phyloP scores from a whole-genome alignment of 2,888 invertebrate genomes.

The Nomada flava region DNA sequence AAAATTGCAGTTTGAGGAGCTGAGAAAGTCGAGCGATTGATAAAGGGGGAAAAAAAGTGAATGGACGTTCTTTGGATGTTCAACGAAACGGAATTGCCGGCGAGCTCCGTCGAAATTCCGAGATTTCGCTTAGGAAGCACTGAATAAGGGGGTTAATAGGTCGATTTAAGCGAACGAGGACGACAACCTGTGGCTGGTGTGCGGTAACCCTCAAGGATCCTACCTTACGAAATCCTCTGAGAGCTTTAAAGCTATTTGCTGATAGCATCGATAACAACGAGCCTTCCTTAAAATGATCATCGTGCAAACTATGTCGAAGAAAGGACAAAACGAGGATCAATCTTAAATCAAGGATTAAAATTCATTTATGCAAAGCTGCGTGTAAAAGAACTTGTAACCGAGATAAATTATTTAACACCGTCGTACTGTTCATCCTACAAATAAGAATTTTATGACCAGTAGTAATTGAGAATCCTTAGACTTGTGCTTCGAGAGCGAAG shows the following conservation, averaged over 20 bases:
- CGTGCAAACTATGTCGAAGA: constrained; percentile 6
- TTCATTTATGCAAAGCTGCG: background rate
- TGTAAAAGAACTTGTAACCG: no score
- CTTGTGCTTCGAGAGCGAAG: background rate
- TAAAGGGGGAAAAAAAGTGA: constrained; percentile 21
- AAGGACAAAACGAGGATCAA: background rate
- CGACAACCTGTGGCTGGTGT: constrained; percentile 75
- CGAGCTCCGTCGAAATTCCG: constrained; percentile 53
- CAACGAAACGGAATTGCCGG: constrained; percentile 49
- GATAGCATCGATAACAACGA: constrained; percentile 38
- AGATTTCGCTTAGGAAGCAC: constrained; percentile 48
- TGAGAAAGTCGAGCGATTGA: constrained; percentile 26
- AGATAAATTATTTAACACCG: no score
- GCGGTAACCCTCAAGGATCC: constrained; percentile 59
- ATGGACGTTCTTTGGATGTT: constrained; percentile 40
- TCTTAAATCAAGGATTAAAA: background rate
- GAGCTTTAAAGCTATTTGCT: constrained; percentile 51
- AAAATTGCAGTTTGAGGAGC: constrained; percentile 11
- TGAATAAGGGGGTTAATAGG: constrained; percentile 65
- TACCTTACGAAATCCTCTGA: constrained; percentile 51
- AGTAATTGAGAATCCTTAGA: background rate
- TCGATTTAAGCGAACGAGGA: constrained; percentile 64
- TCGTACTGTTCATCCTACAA: no score
- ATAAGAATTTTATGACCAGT: no score
- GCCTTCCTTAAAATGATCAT: constrained; percentile 18